Percentiles rank a stretch among this genome's conserved stretches.
These are phyloP conservation scores for Chromoteleia sp. DNA, from an alignment of 2,888 invertebrate genomes.

Conservation along the genomic window DNA sequence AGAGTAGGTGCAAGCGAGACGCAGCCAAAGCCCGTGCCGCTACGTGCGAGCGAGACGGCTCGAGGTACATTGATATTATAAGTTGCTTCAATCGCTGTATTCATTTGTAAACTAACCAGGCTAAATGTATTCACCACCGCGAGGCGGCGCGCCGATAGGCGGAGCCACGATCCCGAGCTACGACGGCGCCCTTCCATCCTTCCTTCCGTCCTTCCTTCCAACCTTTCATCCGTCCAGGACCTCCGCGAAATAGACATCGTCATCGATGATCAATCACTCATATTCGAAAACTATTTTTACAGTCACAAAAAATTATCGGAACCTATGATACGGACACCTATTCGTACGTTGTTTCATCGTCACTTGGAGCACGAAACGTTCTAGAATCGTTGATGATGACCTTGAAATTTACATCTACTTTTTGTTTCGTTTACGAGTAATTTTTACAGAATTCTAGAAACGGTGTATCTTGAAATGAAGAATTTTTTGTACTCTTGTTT, in stretches of 20 bases:
- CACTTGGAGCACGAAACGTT: too few species aligned
- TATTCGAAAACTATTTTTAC: not conserved
- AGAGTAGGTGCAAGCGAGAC: constrained; percentile 79
- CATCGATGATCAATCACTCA: constrained; percentile 57
- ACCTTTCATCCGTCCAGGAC: constrained; percentile 68
- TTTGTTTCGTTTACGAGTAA: not conserved
- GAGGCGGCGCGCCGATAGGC: constrained; percentile 84
- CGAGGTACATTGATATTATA: constrained; percentile 87
- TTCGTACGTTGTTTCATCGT: too few species aligned
- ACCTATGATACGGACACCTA: too few species aligned
- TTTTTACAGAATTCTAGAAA: too few species aligned
- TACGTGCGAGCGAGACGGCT: constrained; percentile 82
- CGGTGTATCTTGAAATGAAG: too few species aligned
- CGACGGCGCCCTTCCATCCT: constrained; percentile 81
- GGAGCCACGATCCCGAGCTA: constrained; percentile 82
- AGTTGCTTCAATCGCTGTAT: constrained; percentile 90
- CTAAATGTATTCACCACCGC: constrained; percentile 85
- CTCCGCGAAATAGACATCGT: constrained; percentile 47
- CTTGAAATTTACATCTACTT: constrained; percentile 6
- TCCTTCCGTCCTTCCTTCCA: constrained; percentile 75
- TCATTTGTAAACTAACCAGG: constrained; percentile 89
- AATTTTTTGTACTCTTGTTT: not conserved
- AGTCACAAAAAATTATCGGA: too few species aligned
- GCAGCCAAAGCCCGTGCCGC: constrained; percentile 76
- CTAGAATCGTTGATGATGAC: not conserved